phyloP scores from a whole-genome alignment of 2,113 vertebrate species.

The Sebastes schlegelii region DNA sequence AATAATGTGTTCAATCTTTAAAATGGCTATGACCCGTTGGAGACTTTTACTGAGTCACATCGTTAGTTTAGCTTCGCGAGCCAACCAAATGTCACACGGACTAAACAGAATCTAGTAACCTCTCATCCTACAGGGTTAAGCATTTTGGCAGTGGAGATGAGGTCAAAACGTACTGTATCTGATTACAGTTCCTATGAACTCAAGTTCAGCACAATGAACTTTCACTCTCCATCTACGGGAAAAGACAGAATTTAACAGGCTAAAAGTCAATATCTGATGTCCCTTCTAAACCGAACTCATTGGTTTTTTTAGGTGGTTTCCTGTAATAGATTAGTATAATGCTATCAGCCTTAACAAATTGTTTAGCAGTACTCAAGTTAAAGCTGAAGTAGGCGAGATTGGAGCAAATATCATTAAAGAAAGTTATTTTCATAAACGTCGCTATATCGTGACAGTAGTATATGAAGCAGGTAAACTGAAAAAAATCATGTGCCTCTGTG shows the following conservation, averaged over 20 bases:
- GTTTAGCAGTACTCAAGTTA: neutral
- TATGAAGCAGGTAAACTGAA: too few relatives aligned
- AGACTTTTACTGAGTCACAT: neutral
- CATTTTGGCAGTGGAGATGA: neutral
- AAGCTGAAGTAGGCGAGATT: too few relatives aligned
- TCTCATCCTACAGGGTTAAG: slow-evolving; percentile 10
- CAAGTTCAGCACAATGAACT: neutral
- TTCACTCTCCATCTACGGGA: neutral
- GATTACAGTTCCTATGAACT: slow-evolving; percentile 35
- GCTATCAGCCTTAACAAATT: neutral
- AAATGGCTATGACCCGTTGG: neutral
- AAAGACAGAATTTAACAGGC: neutral
- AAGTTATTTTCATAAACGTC: too few relatives aligned
- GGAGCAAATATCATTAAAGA: too few relatives aligned
- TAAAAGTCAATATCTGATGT: neutral
- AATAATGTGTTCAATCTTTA: slow-evolving; percentile 11
- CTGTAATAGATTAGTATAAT: neutral
- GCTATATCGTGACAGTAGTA: too few relatives aligned
- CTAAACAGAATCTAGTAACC: neutral
- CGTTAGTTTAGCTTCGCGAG: neutral
- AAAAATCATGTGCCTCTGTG: too few relatives aligned
- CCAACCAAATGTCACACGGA: neutral
- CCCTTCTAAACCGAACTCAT: neutral
- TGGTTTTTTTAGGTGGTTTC: neutral
- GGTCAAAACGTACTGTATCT: slow-evolving; percentile 6